phyloP scores from a whole-genome alignment of 37 sponge, comb jelly and placozoan genomes.

The Beroe forskalii region DNA sequence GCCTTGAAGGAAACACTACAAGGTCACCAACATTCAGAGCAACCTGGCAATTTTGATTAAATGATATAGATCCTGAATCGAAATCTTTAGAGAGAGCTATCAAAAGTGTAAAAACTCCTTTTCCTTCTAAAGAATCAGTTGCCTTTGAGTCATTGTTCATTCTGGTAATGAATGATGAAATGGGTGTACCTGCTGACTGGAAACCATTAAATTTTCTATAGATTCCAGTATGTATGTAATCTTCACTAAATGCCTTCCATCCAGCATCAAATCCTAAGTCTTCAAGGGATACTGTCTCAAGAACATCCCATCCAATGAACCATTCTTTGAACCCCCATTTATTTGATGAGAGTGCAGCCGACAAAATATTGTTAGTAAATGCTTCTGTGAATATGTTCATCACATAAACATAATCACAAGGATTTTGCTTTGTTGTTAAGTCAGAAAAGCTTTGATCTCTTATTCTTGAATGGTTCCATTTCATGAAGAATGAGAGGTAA shows the following conservation, averaged over 20 bases:
- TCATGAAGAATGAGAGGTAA: slow-evolving; percentile 15
- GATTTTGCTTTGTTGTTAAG: not conserved
- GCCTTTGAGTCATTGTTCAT: not conserved
- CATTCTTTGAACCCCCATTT: not conserved
- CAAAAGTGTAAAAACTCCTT: not conserved
- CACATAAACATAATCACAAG: slow-evolving; percentile 2
- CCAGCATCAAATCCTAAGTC: not conserved
- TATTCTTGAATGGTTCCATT: slow-evolving; percentile 1
- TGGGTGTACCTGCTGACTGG: not conserved
- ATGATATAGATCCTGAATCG: not conserved
- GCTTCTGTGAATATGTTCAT: not conserved
- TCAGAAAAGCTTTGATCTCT: not conserved
- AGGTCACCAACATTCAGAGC: not conserved
- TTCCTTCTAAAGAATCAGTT: not conserved
- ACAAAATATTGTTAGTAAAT: not conserved
- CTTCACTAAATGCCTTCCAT: not conserved
- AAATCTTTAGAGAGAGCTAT: not conserved
- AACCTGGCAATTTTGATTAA: not conserved
- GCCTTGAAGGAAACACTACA: not conserved
- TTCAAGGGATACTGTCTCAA: not conserved
- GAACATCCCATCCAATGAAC: slow-evolving; percentile 10
- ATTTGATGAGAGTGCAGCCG: not conserved
- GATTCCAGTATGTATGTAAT: not conserved
- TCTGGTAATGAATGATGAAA: not conserved
- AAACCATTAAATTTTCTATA: not conserved